These are phyloP conservation scores for Spisula solida DNA, from an alignment of 2,888 invertebrate species.

Conservation along the genomic window DNA sequence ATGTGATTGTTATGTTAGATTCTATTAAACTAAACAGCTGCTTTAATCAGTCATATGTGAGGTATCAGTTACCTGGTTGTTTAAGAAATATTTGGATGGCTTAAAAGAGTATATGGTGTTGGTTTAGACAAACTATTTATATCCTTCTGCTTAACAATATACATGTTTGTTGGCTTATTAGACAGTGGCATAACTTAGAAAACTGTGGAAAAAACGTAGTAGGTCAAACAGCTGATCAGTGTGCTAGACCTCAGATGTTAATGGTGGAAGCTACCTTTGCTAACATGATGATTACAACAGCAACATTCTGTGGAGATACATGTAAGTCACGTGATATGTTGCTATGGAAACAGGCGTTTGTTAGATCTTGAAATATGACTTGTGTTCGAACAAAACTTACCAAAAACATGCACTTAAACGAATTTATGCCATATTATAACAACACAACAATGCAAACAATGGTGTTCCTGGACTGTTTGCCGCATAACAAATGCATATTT, in stretches of 20 bases:
- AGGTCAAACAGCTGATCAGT: constrained; percentile 47
- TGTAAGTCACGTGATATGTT: constrained; percentile 57
- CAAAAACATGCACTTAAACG: no score
- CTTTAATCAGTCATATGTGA: no score
- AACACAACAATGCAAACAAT: no score
- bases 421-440: no score
- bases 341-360: constrained; percentile 8
- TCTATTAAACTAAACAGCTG: no score
- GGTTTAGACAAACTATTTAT: background rate
- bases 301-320: constrained; percentile 75
- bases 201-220: constrained; percentile 74
- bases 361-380: background rate
- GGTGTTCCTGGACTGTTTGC: no score
- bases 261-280: constrained; percentile 74
- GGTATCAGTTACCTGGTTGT: no score
- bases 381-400: background rate
- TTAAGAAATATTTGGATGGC: no score
- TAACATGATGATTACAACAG: constrained; percentile 76
- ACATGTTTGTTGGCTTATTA: constrained; percentile 41
- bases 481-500: no score
- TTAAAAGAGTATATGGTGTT: background rate
- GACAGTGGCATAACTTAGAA: constrained; percentile 71
- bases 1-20: no score
- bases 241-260: constrained; percentile 71
- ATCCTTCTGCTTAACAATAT: background rate